Percentiles rank a stretch among this genome's conserved stretches.
phyloP scores from a whole-genome alignment of 2,113 vertebrate species.

The Microtus ochrogaster region DNA sequence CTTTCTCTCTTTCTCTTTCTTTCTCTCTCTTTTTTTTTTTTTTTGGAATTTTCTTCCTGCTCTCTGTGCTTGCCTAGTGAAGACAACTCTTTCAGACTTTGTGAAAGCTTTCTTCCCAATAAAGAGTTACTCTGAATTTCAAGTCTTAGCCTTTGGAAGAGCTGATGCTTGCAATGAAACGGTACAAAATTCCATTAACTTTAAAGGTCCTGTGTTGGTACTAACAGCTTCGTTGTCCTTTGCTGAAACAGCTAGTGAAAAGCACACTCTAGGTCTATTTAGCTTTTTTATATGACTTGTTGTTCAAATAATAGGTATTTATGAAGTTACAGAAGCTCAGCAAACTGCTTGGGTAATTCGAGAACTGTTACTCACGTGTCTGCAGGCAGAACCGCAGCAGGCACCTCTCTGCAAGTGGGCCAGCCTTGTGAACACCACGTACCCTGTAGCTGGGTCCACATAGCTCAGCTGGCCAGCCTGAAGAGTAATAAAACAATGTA shows the following conservation, averaged over 20 bases:
- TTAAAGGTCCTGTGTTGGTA: slow-evolving; percentile 70
- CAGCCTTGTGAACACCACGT: slow-evolving; percentile 86
- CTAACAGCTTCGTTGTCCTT: slow-evolving; percentile 71
- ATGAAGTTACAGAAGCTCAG: slow-evolving; percentile 60
- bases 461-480: slow-evolving; percentile 90
- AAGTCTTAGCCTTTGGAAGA: slow-evolving; percentile 55
- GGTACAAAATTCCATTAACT: slow-evolving; percentile 72
- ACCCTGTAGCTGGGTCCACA: slow-evolving; percentile 88
- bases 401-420: slow-evolving; percentile 89
- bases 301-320: slow-evolving; percentile 69
- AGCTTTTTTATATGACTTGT: slow-evolving; percentile 76
- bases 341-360: slow-evolving; percentile 1
- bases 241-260: slow-evolving; percentile 71
- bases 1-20: no score
- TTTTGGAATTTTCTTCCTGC: slow-evolving; percentile 41
- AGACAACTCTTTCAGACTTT: slow-evolving; percentile 51
- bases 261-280: slow-evolving; percentile 37
- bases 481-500: slow-evolving; percentile 74
- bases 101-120: slow-evolving; percentile 65
- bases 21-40: accelerated
- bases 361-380: slow-evolving; percentile 88
- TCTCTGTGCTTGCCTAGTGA: slow-evolving; percentile 38
- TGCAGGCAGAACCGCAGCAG: slow-evolving; percentile 90
- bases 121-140: slow-evolving; percentile 58
- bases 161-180: slow-evolving; percentile 64